These are phyloP conservation scores for Enteromius anoplus DNA, from an alignment of 2,797 vertebrate genomes.

Conservation along the genomic window DNA sequence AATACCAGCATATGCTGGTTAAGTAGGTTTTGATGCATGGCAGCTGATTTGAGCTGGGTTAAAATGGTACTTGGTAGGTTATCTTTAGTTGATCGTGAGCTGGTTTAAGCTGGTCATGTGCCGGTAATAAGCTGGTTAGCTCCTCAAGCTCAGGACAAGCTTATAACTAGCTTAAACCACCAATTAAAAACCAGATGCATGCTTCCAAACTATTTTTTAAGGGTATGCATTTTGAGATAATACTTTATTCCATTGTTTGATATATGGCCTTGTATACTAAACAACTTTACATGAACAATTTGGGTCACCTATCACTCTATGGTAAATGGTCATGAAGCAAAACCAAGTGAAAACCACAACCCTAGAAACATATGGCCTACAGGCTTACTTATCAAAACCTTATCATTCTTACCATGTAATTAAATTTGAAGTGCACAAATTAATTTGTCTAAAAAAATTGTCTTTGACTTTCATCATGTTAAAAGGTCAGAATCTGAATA, in stretches of 20 bases:
- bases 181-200: background rate
- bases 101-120: background rate
- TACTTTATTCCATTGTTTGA: background rate
- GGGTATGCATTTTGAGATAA: background rate
- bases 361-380: background rate
- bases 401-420: constrained; percentile 7
- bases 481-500: constrained; percentile 11
- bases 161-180: no score
- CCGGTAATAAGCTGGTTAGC: background rate
- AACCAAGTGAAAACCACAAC: background rate
- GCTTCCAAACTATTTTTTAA: background rate
- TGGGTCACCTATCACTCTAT: background rate
- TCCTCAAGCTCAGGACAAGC: background rate
- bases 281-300: background rate
- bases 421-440: constrained; percentile 28
- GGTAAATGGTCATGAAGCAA: background rate
- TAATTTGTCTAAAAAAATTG: constrained; percentile 20
- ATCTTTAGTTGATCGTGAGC: no score
- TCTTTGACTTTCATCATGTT: constrained; percentile 38
- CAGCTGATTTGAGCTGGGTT: background rate
- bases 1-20: background rate
- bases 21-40: background rate
- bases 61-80: background rate
- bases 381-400: no score
- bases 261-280: background rate